Evolutionary conservation across 2,113 vertebrate genomes (phyloP).

Genomic region (Cryptoleucopteryx plumbea): DNA sequence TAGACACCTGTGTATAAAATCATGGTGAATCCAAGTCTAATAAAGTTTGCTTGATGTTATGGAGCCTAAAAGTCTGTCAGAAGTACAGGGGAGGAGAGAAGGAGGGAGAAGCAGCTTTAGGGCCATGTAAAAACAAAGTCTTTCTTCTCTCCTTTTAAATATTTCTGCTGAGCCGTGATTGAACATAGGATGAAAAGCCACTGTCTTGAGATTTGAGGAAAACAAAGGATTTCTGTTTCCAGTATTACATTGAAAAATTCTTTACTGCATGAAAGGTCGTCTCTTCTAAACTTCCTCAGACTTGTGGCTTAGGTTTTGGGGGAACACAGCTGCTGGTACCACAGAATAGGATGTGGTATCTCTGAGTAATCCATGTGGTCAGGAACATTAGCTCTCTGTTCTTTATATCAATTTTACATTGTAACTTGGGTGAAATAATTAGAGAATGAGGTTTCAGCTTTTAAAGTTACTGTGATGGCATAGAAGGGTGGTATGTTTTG

Average conservation of each 20-base stretch:
- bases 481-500: not conserved
- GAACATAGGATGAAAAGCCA: constrained; percentile 60
- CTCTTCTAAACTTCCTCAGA: not conserved
- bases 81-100: constrained; percentile 6
- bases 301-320: not conserved
- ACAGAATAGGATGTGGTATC: not conserved
- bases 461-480: not conserved
- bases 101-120: constrained; percentile 32
- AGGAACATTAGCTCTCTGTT: not conserved
- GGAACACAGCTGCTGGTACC: not conserved
- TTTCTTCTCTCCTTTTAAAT: constrained; percentile 60
- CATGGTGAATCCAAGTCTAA: not conserved
- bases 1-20: not conserved
- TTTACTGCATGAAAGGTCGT: not conserved
- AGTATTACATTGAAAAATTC: not conserved
- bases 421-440: not conserved
- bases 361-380: not conserved
- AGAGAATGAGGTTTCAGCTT: not conserved
- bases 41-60: constrained; percentile 1
- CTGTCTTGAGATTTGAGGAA: constrained; percentile 50
- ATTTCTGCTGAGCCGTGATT: constrained; percentile 40
- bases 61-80: not conserved
- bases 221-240: constrained; percentile 45
- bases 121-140: constrained; percentile 33
- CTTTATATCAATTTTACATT: not conserved